Conservation (phyloP, 1,140 invertebrate genomes). For the Thaumetopoea pityocampa region DNA sequence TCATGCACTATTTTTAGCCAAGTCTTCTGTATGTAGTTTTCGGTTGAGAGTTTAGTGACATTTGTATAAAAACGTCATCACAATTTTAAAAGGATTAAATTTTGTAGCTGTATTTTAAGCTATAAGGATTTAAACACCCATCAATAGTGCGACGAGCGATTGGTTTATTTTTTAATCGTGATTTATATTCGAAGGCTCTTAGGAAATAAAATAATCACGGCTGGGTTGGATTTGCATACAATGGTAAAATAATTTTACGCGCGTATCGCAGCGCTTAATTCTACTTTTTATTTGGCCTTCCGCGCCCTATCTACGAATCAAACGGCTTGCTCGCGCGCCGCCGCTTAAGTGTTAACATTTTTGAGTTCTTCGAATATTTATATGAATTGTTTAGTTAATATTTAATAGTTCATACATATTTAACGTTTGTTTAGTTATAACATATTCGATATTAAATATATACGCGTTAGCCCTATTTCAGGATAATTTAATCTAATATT, state of each 20-base stretch:
- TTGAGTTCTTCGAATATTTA: conserved; percentile 22
- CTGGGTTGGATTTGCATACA: conserved; percentile 72
- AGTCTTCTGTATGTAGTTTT: conserved; percentile 10
- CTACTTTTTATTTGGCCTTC: conserved; percentile 70
- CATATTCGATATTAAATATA: too few relatives aligned
- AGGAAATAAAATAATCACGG: conserved; percentile 76
- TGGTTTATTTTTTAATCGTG: conserved; percentile 62
- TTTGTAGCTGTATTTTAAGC: conserved; percentile 26
- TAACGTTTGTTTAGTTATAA: too few relatives aligned
- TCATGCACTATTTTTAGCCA: conserved; percentile 27
- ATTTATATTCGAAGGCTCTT: conserved; percentile 71
- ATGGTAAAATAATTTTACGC: conserved; percentile 76
- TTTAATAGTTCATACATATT: not conserved
- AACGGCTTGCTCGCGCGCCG: conserved; percentile 47
- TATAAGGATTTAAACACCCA: conserved; percentile 36
- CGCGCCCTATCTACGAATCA: conserved; percentile 73
- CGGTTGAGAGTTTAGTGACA: conserved; percentile 14
- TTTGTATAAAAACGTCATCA: conserved; percentile 18
- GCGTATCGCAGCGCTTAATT: conserved; percentile 73
- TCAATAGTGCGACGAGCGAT: conserved; percentile 49
- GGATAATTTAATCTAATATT: too few relatives aligned
- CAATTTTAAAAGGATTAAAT: conserved; percentile 6
- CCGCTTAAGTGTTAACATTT: conserved; percentile 69
- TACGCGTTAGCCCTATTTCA: too few relatives aligned
- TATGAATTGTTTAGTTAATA: conserved; percentile 13